Conservation (phyloP, 1,140 invertebrate species). For the Drosophila watanabei region DNA sequence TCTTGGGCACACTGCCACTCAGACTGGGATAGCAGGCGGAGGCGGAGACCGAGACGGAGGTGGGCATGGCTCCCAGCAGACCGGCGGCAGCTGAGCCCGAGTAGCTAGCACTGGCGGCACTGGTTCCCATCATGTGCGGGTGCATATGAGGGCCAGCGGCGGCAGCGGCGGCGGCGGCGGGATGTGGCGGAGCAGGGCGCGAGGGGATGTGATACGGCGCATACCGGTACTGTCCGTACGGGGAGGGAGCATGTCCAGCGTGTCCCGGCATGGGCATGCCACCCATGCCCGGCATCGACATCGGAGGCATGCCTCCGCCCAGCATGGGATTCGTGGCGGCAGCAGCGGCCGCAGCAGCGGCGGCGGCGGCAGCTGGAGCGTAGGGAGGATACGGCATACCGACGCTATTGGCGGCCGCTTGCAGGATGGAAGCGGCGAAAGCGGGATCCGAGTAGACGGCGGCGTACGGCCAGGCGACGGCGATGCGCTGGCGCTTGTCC, state of each 20-base stretch:
- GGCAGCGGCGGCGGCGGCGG: slow-evolving; percentile 34
- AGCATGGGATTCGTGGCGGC: slow-evolving; percentile 84
- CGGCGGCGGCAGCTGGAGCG: slow-evolving; percentile 66
- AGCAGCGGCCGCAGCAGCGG: slow-evolving; percentile 51
- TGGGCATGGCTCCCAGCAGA: slow-evolving; percentile 51
- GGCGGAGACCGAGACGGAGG: slow-evolving; percentile 25
- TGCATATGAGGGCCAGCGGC: slow-evolving; percentile 83
- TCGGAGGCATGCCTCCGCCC: slow-evolving; percentile 86
- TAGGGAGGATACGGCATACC: slow-evolving; percentile 88
- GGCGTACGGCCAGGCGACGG: slow-evolving; percentile 97
- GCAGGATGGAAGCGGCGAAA: slow-evolving; percentile 95
- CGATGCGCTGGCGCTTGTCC: slow-evolving; percentile 90
- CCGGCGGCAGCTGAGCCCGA: slow-evolving; percentile 68
- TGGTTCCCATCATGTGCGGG: slow-evolving; percentile 71
- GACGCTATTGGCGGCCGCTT: slow-evolving; percentile 92
- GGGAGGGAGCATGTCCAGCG: slow-evolving; percentile 65
- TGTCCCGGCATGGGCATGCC: slow-evolving; percentile 34
- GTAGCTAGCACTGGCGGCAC: slow-evolving; percentile 50
- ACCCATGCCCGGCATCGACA: slow-evolving; percentile 80
- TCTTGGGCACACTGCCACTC: slow-evolving; percentile 57
- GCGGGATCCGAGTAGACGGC: slow-evolving; percentile 96
- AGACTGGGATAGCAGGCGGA: slow-evolving; percentile 42
- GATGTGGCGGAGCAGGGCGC: slow-evolving; percentile 69
- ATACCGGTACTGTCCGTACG: slow-evolving; percentile 85
- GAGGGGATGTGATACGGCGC: slow-evolving; percentile 85